Evolutionary conservation across 1,140 invertebrate species (phyloP), one percentile per base, ranked within the genome.

Genomic region (Psilanteris sp.): DNA sequence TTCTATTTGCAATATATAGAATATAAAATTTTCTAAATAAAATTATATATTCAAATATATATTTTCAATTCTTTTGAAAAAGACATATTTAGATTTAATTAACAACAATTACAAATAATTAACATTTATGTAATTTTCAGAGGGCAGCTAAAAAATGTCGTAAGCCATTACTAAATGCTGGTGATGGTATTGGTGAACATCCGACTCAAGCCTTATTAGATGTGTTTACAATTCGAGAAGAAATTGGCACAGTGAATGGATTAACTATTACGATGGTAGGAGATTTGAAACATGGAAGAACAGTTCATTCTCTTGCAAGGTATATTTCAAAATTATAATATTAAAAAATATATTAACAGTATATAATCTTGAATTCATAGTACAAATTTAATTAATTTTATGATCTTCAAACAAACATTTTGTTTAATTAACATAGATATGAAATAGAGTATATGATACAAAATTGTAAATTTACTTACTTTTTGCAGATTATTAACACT

Each of bases 121-220:
- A n/a, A n/a, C n/a, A n/a, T n/a, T n/a, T 20, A 20, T 20, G 5
- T 5, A 2, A 39, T 26, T 50, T 71, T 15, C 74, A 97, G 95
- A 90, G 91, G 79, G 96, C 96, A 9, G 92, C 96, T 0, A 89
- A 92, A 8, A 92, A 93, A 57, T 94, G 93, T 79, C 91, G 94
- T 0, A 97, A 96, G 81, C 97, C 98, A 0, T 86, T 99, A 2
- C 94, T 99, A 22, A 99, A 99, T 90, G 98, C 97, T 15, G 98
- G 98, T 8, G 98, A 99, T 90, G 98, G 98, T 14, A 91, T 96
- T 3, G 98, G 98, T 0, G 97, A 99, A 89, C 98, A 99, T 90
- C 98, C 98, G 0, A 99, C 97, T 0, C 98, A 99, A 90, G 98
- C 98, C 0, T 87, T 99, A 8, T 89, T 99, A 0, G 98, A 99